Percentiles rank a stretch among this genome's conserved stretches.
Conservation (phyloP, 2,113 vertebrate genomes). For the Plecotus auritus region DNA sequence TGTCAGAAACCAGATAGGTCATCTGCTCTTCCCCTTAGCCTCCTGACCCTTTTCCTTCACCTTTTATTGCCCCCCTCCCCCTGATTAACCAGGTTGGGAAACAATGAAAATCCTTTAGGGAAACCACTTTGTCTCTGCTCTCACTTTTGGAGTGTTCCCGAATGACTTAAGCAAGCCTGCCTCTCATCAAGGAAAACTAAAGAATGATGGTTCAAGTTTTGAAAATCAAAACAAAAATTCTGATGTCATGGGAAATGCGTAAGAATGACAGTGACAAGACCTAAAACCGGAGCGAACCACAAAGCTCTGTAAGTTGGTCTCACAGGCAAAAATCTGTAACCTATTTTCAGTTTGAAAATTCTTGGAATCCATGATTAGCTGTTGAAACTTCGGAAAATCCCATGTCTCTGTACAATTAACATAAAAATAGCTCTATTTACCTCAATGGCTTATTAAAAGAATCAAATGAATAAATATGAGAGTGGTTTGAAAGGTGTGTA, state of each 20-base stretch:
- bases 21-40: background rate
- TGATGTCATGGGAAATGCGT: background rate
- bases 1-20: background rate
- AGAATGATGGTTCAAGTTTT: background rate
- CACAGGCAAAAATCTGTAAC: background rate
- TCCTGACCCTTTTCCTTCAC: background rate
- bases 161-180: background rate
- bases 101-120: background rate
- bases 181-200: background rate
- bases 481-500: background rate
- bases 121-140: background rate
- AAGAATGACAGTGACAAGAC: background rate
- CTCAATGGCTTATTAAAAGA: background rate
- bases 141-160: background rate
- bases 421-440: background rate
- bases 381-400: background rate
- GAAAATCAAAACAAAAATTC: conserved; percentile 2
- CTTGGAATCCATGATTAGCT: background rate
- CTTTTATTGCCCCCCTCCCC: background rate
- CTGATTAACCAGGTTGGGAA: background rate
- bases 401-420: background rate
- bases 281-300: background rate
- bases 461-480: background rate
- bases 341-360: background rate
- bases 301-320: background rate